These are phyloP conservation scores for Dendrocincla fuliginosa DNA, from an alignment of 2,797 vertebrate genomes.

Conservation along the genomic window DNA sequence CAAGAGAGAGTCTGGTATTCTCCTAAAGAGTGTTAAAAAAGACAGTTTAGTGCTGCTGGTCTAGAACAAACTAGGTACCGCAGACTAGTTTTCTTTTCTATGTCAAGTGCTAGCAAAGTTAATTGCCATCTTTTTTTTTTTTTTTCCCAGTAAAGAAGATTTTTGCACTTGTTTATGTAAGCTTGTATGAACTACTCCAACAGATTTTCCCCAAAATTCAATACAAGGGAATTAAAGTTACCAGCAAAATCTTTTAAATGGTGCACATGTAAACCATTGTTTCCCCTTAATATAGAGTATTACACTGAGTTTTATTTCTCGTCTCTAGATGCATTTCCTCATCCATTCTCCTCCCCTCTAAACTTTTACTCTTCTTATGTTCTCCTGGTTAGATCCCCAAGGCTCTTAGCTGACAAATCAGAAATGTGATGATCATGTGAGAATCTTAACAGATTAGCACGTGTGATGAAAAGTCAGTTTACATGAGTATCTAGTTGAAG, in stretches of 20 bases:
- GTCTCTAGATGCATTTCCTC: background rate
- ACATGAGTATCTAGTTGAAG: background rate
- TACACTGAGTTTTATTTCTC: background rate
- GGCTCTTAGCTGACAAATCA: background rate
- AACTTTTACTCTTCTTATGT: background rate
- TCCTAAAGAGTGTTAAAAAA: background rate
- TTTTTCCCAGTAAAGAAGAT: background rate
- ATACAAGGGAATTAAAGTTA: background rate
- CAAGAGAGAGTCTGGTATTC: background rate
- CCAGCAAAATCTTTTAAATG: background rate
- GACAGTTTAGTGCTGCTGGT: background rate
- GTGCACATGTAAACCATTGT: background rate
- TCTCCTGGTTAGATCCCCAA: background rate
- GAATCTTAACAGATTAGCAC: background rate
- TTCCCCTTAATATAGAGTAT: background rate
- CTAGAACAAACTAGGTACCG: accelerated
- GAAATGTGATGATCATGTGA: background rate
- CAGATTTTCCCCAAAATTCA: background rate
- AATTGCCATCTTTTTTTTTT: background rate
- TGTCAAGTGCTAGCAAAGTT: background rate
- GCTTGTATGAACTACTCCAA: background rate
- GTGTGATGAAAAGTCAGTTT: background rate
- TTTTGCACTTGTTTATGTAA: background rate
- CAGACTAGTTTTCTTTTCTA: background rate
- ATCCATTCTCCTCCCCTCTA: accelerated